A percentile compares a stretch with the other conserved stretches of the same genome.
phyloP scores from a whole-genome alignment of 2,797 vertebrate species.

The Parambassis ranga region DNA sequence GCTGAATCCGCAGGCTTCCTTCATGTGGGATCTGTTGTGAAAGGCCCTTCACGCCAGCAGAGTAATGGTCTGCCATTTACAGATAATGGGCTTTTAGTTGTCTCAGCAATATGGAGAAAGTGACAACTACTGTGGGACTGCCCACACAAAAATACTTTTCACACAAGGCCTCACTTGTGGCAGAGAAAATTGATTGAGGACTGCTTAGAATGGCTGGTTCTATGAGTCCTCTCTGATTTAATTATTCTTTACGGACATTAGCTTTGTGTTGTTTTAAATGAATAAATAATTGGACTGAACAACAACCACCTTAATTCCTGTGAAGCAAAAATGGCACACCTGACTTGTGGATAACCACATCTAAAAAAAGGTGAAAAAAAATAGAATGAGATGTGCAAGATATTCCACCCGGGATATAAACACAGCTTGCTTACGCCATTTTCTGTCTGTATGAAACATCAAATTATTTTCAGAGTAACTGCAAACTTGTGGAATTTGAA shows the following conservation, averaged over 20 bases:
- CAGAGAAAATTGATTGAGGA: not conserved
- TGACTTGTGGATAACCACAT: not conserved
- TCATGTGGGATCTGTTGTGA: conserved; percentile 52
- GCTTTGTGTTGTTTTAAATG: not conserved
- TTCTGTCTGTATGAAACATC: too few species aligned
- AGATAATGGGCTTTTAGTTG: conserved; percentile 69
- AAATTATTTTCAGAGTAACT: too few species aligned
- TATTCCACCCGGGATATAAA: too few species aligned
- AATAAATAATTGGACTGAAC: not conserved
- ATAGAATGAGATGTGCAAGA: too few species aligned
- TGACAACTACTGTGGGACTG: conserved; percentile 52
- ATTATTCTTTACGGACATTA: not conserved
- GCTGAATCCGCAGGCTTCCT: conserved; percentile 57
- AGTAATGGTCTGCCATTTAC: conserved; percentile 65
- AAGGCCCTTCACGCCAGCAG: conserved; percentile 54
- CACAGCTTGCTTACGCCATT: too few species aligned
- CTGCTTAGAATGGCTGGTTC: not conserved
- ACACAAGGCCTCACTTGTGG: conserved; percentile 5
- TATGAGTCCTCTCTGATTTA: not conserved
- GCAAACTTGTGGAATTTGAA: too few species aligned
- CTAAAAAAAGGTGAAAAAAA: too few species aligned
- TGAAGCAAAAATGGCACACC: not conserved
- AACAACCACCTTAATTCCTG: not conserved
- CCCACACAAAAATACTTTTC: conserved; percentile 68
- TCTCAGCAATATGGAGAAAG: conserved; percentile 36